These are phyloP conservation scores for Craseonycteris thonglongyai DNA, from an alignment of 2,113 vertebrate genomes.

Conservation along the genomic window DNA sequence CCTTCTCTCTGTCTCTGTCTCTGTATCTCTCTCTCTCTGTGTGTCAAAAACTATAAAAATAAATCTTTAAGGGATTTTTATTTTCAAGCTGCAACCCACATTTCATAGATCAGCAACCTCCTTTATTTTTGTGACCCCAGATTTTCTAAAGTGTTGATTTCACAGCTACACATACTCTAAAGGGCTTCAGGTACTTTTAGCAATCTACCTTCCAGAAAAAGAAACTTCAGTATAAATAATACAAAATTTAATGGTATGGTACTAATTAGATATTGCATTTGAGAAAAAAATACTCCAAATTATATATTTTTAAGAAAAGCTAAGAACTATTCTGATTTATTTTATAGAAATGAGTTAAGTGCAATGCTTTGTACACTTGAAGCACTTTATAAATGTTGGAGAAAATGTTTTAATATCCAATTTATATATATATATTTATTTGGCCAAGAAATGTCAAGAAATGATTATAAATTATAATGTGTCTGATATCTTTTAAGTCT, in stretches of 20 bases:
- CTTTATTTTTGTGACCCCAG: neutral
- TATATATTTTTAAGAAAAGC: neutral
- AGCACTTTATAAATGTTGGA: neutral
- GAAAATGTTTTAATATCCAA: neutral
- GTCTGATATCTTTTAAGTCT: neutral
- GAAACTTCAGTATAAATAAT: neutral
- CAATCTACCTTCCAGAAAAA: neutral
- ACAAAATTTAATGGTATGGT: neutral
- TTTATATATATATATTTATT: neutral
- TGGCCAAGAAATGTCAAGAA: neutral
- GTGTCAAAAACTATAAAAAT: too few relatives aligned
- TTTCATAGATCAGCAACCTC: neutral
- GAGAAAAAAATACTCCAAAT: neutral
- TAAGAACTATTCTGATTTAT: neutral
- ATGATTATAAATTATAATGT: neutral
- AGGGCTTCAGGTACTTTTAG: neutral
- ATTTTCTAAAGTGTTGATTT: slow-evolving; percentile 35
- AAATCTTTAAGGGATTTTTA: neutral
- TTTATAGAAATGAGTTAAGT: neutral
- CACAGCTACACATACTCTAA: neutral
- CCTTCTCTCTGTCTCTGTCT: too few relatives aligned
- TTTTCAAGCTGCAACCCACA: neutral
- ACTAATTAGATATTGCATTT: neutral
- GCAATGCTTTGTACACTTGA: neutral
- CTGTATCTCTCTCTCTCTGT: too few relatives aligned